Conservation (phyloP, 1,140 invertebrate genomes). For the Euwallacea similis region DNA sequence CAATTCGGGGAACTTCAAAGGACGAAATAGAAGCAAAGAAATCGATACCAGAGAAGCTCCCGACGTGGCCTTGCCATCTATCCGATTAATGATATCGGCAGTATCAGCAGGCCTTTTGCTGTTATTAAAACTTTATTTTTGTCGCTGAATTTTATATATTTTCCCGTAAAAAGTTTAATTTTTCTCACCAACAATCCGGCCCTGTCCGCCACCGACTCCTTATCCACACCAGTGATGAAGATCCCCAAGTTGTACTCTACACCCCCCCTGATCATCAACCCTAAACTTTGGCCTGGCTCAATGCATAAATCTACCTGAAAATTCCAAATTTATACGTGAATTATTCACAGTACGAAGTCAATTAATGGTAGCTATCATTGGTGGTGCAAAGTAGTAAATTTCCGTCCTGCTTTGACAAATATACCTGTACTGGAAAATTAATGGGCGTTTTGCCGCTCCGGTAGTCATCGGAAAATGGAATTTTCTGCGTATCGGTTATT, state of each 20-base stretch:
- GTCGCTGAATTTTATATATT: neutral
- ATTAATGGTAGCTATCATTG: neutral
- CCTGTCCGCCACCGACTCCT: constrained; percentile 86
- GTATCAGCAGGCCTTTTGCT: neutral
- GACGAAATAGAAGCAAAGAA: neutral
- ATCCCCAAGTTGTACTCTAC: constrained; percentile 93
- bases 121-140: constrained; percentile 1
- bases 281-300: constrained; percentile 85
- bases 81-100: neutral
- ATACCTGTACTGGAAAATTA: no score
- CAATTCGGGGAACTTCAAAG: neutral
- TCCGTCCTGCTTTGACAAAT: no score
- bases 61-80: constrained; percentile 1
- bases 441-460: no score
- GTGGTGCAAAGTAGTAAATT: no score
- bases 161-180: neutral
- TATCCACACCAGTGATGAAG: constrained; percentile 92
- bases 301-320: constrained; percentile 80
- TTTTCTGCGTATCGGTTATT: no score
- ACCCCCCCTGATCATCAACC: constrained; percentile 91
- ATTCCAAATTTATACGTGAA: neutral
- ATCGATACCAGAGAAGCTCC: constrained; percentile 1
- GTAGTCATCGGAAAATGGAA: no score
- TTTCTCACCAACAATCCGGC: constrained; percentile 79
- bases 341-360: neutral